These are phyloP conservation scores for Euproctis similis DNA, from an alignment of 2,888 invertebrate species.

Conservation along the genomic window DNA sequence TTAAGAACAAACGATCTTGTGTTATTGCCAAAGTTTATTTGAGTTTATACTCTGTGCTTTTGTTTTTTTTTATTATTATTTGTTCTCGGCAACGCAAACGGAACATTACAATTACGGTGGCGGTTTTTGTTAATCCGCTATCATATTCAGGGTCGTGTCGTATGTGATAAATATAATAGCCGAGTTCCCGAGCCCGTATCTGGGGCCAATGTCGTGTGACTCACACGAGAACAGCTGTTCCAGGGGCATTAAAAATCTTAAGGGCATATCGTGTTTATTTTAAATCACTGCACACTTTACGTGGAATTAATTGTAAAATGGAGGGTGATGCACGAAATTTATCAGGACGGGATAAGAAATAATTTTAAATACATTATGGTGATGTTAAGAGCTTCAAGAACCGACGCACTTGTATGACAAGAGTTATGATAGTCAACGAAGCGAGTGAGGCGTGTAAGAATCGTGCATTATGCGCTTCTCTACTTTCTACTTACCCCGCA, in stretches of 20 bases:
- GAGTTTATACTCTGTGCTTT: constrained; percentile 41
- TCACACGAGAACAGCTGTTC: constrained; percentile 66
- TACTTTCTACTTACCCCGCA: too few relatives aligned
- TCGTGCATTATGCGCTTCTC: too few relatives aligned
- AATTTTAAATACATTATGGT: too few relatives aligned
- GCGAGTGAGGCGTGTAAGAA: too few relatives aligned
- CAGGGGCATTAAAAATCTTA: constrained; percentile 62
- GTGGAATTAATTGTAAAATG: constrained; percentile 29
- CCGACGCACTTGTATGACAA: too few relatives aligned
- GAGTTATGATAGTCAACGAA: too few relatives aligned
- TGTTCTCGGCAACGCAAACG: constrained; percentile 20
- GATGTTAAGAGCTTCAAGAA: too few relatives aligned
- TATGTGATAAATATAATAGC: constrained; percentile 45
- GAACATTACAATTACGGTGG: constrained; percentile 26
- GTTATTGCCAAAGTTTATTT: constrained; percentile 52
- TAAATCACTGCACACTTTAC: constrained; percentile 44
- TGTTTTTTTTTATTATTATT: too few relatives aligned
- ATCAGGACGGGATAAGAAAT: too few relatives aligned
- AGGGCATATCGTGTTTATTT: constrained; percentile 61
- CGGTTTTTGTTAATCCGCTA: constrained; percentile 42
- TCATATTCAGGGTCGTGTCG: constrained; percentile 48
- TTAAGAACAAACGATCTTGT: constrained; percentile 45
- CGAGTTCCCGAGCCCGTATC: constrained; percentile 46
- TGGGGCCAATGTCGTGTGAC: constrained; percentile 65
- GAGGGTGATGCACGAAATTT: constrained; percentile 19